Conservation (phyloP, 2,888 invertebrate genomes). For the Idaea dimidiata region DNA sequence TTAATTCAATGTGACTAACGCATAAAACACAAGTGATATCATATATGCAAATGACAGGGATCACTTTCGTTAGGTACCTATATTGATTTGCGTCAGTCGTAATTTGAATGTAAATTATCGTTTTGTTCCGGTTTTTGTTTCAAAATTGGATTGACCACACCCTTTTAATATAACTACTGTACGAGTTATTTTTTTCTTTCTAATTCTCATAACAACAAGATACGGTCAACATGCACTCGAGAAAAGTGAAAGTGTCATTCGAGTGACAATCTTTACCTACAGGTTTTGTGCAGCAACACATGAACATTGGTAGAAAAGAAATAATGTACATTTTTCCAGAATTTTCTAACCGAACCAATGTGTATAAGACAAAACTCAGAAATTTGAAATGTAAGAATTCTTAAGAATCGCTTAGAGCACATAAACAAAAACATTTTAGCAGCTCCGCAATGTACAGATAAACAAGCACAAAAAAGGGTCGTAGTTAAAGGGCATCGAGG, state of each 20-base stretch:
- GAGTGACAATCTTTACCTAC: neutral
- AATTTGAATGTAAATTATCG: constrained; percentile 15
- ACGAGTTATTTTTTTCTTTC: too few species aligned
- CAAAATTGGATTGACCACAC: constrained; percentile 8
- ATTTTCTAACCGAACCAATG: neutral
- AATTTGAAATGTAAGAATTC: neutral
- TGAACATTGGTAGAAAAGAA: neutral
- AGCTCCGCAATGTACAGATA: constrained; percentile 21
- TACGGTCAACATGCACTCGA: neutral
- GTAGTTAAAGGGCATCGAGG: constrained; percentile 46
- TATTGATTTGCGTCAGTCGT: neutral
- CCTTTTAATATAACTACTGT: constrained; percentile 14
- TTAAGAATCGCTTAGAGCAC: neutral
- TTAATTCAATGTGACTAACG: constrained; percentile 5
- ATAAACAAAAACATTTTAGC: constrained; percentile 12
- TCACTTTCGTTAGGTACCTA: constrained; percentile 39
- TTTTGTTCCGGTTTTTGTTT: neutral
- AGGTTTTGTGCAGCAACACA: neutral
- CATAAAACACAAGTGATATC: constrained; percentile 38
- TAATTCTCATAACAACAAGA: neutral
- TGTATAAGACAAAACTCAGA: neutral
- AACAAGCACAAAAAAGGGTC: constrained; percentile 71
- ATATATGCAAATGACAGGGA: constrained; percentile 45
- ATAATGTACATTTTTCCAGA: too few species aligned
- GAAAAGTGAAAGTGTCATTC: neutral